Conservation (phyloP, 2,113 vertebrate species). For the Uropsilus gracilis region DNA sequence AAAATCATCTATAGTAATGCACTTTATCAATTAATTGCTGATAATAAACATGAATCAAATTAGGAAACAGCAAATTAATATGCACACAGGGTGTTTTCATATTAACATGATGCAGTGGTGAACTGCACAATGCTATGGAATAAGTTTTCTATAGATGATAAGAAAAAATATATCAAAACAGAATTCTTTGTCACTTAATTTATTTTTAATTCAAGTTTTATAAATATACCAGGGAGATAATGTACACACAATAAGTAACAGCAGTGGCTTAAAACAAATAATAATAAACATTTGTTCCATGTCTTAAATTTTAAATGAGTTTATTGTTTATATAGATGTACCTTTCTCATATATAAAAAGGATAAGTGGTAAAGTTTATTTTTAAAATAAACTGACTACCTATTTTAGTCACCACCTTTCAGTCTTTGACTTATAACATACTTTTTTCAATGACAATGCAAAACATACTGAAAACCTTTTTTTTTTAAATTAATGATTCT, state of each 20-base stretch:
- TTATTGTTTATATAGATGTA: not conserved
- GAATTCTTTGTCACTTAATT: not conserved
- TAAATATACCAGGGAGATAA: not conserved
- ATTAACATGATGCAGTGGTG: not conserved
- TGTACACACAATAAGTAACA: not conserved
- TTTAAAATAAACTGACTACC: not conserved
- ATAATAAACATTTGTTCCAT: not conserved
- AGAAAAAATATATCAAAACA: not conserved
- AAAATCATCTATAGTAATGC: not conserved
- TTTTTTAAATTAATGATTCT: not conserved
- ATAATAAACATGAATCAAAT: not conserved
- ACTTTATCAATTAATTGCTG: not conserved
- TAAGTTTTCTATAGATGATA: not conserved
- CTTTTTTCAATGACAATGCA: not conserved
- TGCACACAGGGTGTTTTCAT: not conserved
- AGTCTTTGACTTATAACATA: not conserved
- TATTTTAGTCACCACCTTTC: not conserved
- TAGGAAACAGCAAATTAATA: not conserved
- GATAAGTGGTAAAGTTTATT: not conserved
- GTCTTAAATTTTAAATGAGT: not conserved
- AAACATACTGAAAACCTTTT: not conserved
- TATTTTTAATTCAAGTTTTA: not conserved
- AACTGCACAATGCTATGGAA: not conserved
- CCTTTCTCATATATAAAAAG: not conserved
- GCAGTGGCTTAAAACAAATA: not conserved